Conservation (phyloP, 1,140 invertebrate species). For the Gryllus bimaculatus region DNA sequence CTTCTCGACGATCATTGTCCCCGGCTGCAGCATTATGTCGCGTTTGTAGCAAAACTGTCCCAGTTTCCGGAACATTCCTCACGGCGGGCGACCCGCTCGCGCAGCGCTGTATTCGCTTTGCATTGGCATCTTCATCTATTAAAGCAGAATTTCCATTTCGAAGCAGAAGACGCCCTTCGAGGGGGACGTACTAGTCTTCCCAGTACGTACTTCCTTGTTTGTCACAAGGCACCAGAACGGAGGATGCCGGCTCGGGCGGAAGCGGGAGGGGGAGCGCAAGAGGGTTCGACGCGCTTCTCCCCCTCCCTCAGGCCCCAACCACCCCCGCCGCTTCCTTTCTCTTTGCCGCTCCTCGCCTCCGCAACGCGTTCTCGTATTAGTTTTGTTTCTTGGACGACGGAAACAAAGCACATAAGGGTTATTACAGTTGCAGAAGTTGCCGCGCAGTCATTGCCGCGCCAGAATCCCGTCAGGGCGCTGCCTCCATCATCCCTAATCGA, state of each 20-base stretch:
- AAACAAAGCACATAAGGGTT: slow-evolving; percentile 4
- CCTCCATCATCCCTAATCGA: background rate
- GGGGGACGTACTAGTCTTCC: background rate
- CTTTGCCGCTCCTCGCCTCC: background rate
- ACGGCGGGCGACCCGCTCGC: background rate
- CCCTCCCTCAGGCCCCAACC: too few relatives aligned
- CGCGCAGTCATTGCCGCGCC: background rate
- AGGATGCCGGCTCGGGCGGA: background rate
- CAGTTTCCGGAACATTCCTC: background rate
- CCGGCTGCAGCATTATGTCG: too few relatives aligned
- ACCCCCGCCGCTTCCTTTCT: background rate
- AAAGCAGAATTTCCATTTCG: background rate
- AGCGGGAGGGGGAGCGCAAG: background rate
- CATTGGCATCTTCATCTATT: background rate
- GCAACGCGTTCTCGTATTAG: background rate
- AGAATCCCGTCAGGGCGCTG: background rate
- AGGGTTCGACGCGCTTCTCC: background rate
- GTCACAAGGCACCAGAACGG: background rate
- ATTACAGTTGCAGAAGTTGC: slow-evolving; percentile 4
- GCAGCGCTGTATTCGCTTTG: background rate
- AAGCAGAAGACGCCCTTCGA: background rate
- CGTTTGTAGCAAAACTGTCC: too few relatives aligned
- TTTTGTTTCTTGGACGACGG: background rate
- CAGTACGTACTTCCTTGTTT: background rate
- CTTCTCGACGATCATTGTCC: background rate